Conservation (phyloP, 2,797 vertebrate species). For the Clamator glandarius region DNA sequence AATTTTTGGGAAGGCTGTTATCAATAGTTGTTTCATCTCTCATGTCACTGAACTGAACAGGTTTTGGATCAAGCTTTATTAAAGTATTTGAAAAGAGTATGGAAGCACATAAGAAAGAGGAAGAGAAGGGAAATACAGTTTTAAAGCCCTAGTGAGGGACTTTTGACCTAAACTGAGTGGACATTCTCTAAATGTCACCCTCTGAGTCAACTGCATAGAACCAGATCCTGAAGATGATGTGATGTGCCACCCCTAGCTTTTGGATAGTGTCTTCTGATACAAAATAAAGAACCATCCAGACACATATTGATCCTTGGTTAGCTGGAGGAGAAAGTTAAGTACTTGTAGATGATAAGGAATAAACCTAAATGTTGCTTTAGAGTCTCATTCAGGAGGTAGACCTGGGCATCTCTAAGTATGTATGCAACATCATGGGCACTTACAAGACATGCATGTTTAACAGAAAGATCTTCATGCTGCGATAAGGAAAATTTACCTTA, state of each 20-base stretch:
- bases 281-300: background rate
- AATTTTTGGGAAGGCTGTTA: background rate
- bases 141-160: background rate
- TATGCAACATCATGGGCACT: background rate
- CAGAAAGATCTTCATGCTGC: background rate
- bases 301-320: background rate
- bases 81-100: background rate
- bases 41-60: background rate
- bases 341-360: background rate
- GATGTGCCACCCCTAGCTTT: background rate
- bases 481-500: background rate
- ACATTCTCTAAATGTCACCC: background rate
- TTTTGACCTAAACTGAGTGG: background rate
- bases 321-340: background rate
- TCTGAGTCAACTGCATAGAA: background rate
- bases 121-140: background rate
- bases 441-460: rapidly evolving
- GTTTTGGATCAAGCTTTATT: background rate
- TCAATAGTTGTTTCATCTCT: background rate
- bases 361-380: background rate
- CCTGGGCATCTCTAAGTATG: background rate
- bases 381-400: background rate
- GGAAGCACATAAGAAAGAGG: background rate
- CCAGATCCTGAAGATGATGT: background rate
- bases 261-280: background rate